Evolutionary conservation across 2,797 vertebrate genomes (phyloP).

Genomic region (Chanos chanos): DNA sequence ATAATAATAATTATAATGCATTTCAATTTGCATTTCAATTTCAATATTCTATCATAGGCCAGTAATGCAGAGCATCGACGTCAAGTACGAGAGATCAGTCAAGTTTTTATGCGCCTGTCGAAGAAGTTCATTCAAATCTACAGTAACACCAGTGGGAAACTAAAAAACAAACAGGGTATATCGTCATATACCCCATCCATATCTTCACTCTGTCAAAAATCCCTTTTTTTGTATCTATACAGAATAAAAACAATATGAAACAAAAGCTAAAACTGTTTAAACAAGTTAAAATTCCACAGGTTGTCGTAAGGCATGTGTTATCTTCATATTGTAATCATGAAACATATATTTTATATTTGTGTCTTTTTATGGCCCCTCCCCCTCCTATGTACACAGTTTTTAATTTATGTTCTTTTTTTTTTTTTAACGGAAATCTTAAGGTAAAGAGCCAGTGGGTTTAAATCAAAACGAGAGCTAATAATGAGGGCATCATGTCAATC

Average conservation of each 20-base stretch:
- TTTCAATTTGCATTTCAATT: constrained; percentile 48
- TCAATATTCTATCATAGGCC: constrained; percentile 52
- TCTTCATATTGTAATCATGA: constrained; percentile 53
- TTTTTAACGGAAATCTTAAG: constrained; percentile 24
- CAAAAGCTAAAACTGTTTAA: constrained; percentile 39
- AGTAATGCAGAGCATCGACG: constrained; percentile 64
- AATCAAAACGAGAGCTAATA: constrained; percentile 31
- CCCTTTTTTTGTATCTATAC: constrained; percentile 43
- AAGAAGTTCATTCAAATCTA: constrained; percentile 63
- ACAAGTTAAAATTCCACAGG: constrained; percentile 60
- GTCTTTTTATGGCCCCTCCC: no score
- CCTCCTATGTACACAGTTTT: no score
- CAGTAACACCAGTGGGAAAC: constrained; percentile 72
- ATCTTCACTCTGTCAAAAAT: constrained; percentile 54
- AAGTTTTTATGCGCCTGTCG: constrained; percentile 63
- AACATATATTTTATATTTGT: constrained; percentile 25
- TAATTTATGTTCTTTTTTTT: no score
- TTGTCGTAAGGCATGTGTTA: constrained; percentile 69
- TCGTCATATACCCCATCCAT: constrained; percentile 56
- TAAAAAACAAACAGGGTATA: constrained; percentile 67
- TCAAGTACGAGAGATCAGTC: constrained; percentile 76
- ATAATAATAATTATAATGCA: constrained; percentile 27
- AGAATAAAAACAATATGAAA: constrained; percentile 43
- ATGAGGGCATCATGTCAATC: constrained; percentile 12
- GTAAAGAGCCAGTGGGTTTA: constrained; percentile 23